These are phyloP conservation scores for Cydia amplana DNA, from an alignment of 1,140 invertebrate genomes.

Conservation along the genomic window DNA sequence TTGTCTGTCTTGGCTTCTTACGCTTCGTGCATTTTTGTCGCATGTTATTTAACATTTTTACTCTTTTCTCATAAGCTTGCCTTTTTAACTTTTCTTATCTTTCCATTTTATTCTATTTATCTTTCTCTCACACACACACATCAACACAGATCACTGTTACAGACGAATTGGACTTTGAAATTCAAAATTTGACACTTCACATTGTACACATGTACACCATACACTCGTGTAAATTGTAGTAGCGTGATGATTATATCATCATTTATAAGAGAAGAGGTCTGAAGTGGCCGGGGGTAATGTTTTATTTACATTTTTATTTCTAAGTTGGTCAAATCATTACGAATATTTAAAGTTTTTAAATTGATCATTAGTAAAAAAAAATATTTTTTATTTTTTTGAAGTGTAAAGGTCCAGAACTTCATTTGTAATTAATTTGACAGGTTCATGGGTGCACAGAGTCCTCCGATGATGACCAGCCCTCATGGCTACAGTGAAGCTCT, in stretches of 20 bases:
- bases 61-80: constrained; percentile 60
- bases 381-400: constrained; percentile 35
- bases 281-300: constrained; percentile 69
- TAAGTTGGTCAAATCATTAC: constrained; percentile 40
- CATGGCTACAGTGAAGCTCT: constrained; percentile 78
- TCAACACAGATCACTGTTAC: constrained; percentile 55
- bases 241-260: constrained; percentile 7
- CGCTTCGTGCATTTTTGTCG: constrained; percentile 69
- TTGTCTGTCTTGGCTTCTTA: constrained; percentile 60
- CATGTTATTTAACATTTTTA: constrained; percentile 61
- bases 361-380: not conserved
- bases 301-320: constrained; percentile 58
- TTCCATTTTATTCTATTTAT: constrained; percentile 69
- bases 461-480: constrained; percentile 77
- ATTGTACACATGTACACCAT: constrained; percentile 58
- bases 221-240: constrained; percentile 44
- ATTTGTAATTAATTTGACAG: constrained; percentile 47
- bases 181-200: constrained; percentile 75
- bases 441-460: constrained; percentile 78
- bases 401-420: constrained; percentile 28
- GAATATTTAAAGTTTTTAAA: constrained; percentile 28
- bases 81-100: constrained; percentile 49
- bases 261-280: constrained; percentile 60
- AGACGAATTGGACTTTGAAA: constrained; percentile 66
- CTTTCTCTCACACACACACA: constrained; percentile 59